A percentile compares a stretch with the other conserved stretches of the same genome.
These are phyloP conservation scores for Melospiza georgiana DNA, from an alignment of 2,113 vertebrate genomes.

Conservation along the genomic window DNA sequence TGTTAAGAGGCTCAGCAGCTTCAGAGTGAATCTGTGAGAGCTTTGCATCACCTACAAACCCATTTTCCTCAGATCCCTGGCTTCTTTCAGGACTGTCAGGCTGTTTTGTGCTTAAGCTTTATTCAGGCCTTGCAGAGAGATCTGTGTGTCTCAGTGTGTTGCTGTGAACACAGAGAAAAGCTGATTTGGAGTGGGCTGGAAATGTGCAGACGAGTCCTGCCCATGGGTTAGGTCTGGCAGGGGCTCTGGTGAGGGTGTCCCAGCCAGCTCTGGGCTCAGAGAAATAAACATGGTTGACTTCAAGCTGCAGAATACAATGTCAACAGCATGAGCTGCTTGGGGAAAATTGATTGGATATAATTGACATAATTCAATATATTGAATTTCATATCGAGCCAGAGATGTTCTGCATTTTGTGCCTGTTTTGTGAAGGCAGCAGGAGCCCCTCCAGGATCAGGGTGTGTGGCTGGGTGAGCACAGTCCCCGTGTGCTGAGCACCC, in stretches of 20 bases:
- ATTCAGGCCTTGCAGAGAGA: not conserved
- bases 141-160: not conserved
- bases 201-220: not conserved
- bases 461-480: not conserved
- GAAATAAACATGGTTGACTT: not conserved
- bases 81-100: constrained; percentile 34
- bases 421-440: not conserved
- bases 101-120: constrained; percentile 12
- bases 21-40: not conserved
- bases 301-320: not conserved
- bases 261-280: not conserved
- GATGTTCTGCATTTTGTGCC: not conserved
- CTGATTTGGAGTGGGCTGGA: not conserved
- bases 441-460: not conserved
- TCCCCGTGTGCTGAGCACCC: not conserved
- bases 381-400: not conserved
- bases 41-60: constrained; percentile 53
- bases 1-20: constrained; percentile 1
- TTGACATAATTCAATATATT: not conserved
- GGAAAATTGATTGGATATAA: not conserved
- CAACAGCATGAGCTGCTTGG: not conserved
- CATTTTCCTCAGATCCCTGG: constrained; percentile 18
- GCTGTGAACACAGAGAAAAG: not conserved
- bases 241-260: not conserved
- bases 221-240: not conserved